Evolutionary conservation across 2,797 vertebrate species (phyloP), one percentile per base, ranked within the genome.

Genomic region (Danionella dracula): DNA sequence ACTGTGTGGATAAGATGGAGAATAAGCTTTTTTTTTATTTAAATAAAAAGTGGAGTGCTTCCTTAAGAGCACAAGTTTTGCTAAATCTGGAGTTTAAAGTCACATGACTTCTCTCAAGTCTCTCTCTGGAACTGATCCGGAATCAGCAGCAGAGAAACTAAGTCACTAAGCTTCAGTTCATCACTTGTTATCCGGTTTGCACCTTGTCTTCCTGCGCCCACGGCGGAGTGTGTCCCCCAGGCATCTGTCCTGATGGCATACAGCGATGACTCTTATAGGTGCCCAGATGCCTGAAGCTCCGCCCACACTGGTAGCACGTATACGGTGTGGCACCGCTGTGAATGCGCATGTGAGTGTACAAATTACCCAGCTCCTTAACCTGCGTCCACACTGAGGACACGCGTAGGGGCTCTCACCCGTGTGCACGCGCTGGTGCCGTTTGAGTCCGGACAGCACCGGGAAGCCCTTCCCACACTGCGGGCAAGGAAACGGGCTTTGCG

Each of bases 261-360:
- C 89, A 91, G 56, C 90, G 87, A 78, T 91, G 90, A 68, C 90
- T 91, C 79, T 91, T 91, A 53, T 82, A 91, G 5, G 89, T 91
- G 1, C 89, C 90, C 74, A 90, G 81, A 68, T 90, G 90, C 29
- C 89, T 83, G 79, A 91, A 91, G 77, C 89, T 88, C 45, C 90
- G 86, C 0, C 89, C 88, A 4, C 90, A 91, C 60, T 90, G 88
- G 66, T 88, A 84, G 69, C 89, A 90, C 70, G 85, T 84, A 75
- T 90, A 91, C 1, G 89, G 89, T 0, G 89, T 89, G 42, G 87
- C 89, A 0, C 90, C 90, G 0, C 88, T 90, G 82, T 91, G 88
- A 76, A 90, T 90, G 74, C 89, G 86, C 83, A 90, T 89, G 76
- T 91, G 90, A 10, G 88, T 90, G 79, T 91, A 90, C n/a, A 91